Evolutionary conservation across 2,888 invertebrate genomes (phyloP).

Genomic region (Morpho deidamia): DNA sequence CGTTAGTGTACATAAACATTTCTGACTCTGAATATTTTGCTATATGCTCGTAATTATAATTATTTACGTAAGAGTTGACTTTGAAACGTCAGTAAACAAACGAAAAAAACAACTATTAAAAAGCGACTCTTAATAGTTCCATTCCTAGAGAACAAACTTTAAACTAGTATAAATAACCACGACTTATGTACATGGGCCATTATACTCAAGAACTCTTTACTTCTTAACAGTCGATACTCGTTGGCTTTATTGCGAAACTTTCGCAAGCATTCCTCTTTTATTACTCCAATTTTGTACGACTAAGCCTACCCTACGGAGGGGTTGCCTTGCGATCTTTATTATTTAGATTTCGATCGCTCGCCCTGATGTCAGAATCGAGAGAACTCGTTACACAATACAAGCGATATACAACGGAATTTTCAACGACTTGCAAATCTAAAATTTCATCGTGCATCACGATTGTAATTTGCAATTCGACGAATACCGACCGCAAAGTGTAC

Average conservation of each 20-base stretch:
- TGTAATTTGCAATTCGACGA: constrained; percentile 10
- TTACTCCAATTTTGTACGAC: constrained; percentile 76
- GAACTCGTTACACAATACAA: constrained; percentile 20
- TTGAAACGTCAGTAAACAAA: no score
- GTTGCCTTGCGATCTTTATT: constrained; percentile 64
- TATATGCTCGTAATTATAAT: no score
- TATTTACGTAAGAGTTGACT: no score
- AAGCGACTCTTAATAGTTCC: no score
- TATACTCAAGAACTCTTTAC: constrained; percentile 67
- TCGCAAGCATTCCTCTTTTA: constrained; percentile 76
- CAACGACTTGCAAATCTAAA: constrained; percentile 8
- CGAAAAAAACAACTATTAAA: no score
- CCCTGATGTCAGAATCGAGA: constrained; percentile 22
- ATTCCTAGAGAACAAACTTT: constrained; percentile 22
- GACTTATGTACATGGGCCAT: constrained; percentile 38
- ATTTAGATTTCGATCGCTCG: constrained; percentile 70
- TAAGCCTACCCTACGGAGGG: constrained; percentile 67
- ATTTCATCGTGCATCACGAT: constrained; percentile 6
- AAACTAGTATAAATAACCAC: constrained; percentile 34
- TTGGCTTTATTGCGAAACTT: constrained; percentile 77
- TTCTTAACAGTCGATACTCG: constrained; percentile 77
- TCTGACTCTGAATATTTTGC: no score
- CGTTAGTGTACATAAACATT: no score
- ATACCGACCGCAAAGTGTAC: constrained; percentile 20
- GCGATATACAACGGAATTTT: constrained; percentile 3